phyloP scores from a whole-genome alignment of 2,888 invertebrate genomes.

The Athalia circularis region DNA sequence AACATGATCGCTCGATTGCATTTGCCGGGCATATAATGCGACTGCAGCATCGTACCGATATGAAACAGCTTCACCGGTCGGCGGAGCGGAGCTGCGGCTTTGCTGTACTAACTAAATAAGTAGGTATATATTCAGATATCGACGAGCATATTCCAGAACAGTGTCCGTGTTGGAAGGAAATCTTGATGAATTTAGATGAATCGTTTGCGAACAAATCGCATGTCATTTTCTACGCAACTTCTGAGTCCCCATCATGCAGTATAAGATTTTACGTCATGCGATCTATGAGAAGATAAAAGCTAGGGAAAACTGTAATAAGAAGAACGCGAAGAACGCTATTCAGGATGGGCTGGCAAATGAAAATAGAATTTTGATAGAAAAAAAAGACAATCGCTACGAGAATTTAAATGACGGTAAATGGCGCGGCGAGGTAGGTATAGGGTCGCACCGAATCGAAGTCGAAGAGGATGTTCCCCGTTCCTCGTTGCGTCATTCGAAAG shows the following conservation, averaged over 20 bases:
- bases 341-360: too few species aligned
- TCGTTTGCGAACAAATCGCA: background rate
- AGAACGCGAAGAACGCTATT: too few species aligned
- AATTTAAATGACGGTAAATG: background rate
- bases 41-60: constrained; percentile 3
- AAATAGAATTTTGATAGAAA: background rate
- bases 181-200: constrained; percentile 29
- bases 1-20: constrained; percentile 42
- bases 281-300: too few species aligned
- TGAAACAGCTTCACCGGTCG: background rate
- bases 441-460: background rate
- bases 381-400: background rate
- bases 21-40: background rate
- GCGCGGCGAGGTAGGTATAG: background rate
- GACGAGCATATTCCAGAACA: constrained; percentile 11
- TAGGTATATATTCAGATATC: constrained; percentile 16
- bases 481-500: constrained; percentile 39
- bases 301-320: too few species aligned
- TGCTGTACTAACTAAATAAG: background rate
- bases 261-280: too few species aligned
- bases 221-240: too few species aligned
- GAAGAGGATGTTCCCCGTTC: constrained; percentile 22
- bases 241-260: too few species aligned
- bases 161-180: constrained; percentile 17
- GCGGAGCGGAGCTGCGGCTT: constrained; percentile 22